Conservation (phyloP, 2,113 vertebrate species). For the Ailuropoda melanoleuca region DNA sequence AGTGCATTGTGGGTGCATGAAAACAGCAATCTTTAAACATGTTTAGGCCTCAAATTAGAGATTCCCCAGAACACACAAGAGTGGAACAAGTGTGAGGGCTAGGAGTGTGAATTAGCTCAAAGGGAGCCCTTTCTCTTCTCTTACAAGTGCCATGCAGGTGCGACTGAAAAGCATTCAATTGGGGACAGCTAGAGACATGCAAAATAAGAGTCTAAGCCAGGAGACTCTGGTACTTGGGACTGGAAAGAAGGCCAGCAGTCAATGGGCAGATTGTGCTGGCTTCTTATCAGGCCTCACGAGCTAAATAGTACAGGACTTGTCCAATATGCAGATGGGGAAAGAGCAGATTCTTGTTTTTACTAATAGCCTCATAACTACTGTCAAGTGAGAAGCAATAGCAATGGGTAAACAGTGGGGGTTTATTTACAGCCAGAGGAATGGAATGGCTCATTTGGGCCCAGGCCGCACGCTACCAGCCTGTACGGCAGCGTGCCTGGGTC, state of each 20-base stretch:
- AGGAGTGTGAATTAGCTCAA: slow-evolving; percentile 65
- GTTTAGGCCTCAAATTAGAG: slow-evolving; percentile 65
- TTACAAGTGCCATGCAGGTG: slow-evolving; percentile 72
- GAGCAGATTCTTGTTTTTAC: slow-evolving; percentile 73
- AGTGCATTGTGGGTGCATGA: slow-evolving; percentile 64
- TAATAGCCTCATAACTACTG: slow-evolving; percentile 64
- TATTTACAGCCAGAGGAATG: slow-evolving; percentile 46
- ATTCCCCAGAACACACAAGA: slow-evolving; percentile 42
- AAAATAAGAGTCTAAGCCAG: slow-evolving; percentile 60
- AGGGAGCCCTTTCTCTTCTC: slow-evolving; percentile 54
- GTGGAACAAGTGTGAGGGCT: slow-evolving; percentile 47
- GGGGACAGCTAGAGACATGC: slow-evolving; percentile 68
- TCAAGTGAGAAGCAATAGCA: slow-evolving; percentile 58
- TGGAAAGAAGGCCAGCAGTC: slow-evolving; percentile 70
- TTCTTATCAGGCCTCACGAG: slow-evolving; percentile 62
- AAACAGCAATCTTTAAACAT: slow-evolving; percentile 73
- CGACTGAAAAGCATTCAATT: slow-evolving; percentile 58
- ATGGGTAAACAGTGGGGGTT: slow-evolving; percentile 48
- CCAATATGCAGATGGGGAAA: slow-evolving; percentile 77
- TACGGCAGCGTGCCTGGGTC: neutral
- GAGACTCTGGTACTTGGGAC: slow-evolving; percentile 65
- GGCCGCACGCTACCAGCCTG: neutral
- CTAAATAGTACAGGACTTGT: slow-evolving; percentile 75
- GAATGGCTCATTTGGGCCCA: neutral
- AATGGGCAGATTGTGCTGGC: slow-evolving; percentile 76